Percentiles rank a stretch among this genome's conserved stretches.
phyloP scores from a whole-genome alignment of 2,888 invertebrate species.

The Limenitis camilla region DNA sequence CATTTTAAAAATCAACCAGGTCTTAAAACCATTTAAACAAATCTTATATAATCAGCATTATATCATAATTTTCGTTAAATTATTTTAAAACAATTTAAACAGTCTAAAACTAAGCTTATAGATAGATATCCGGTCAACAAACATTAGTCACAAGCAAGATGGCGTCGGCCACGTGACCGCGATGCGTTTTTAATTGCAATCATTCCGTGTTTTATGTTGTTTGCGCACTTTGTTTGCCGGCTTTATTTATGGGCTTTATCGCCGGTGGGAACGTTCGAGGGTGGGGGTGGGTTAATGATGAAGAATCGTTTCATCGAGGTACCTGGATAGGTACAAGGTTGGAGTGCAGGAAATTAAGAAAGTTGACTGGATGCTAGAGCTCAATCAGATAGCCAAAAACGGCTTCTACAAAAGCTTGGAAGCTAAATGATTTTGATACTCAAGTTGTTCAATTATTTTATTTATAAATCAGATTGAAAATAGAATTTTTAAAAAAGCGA shows the following conservation, averaged over 20 bases:
- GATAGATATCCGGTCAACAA: slow-evolving; percentile 13
- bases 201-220: slow-evolving; percentile 74
- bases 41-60: no score
- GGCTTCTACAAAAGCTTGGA: no score
- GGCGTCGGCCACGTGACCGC: slow-evolving; percentile 62
- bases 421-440: no score
- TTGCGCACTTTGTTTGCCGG: slow-evolving; percentile 65
- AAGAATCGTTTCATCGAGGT: slow-evolving; percentile 17
- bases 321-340: background rate
- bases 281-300: slow-evolving; percentile 22
- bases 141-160: slow-evolving; percentile 54
- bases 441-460: no score
- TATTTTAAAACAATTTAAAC: background rate
- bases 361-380: no score
- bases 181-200: slow-evolving; percentile 75
- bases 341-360: background rate
- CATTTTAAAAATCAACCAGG: no score
- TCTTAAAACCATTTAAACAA: no score
- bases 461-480: no score
- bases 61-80: no score
- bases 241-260: slow-evolving; percentile 71
- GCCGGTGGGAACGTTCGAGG: slow-evolving; percentile 57
- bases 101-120: slow-evolving; percentile 8
- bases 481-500: no score
- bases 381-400: no score